A percentile compares a stretch with the other conserved stretches of the same genome.
Conservation (phyloP, 2,888 invertebrate species). For the Ichneumoninae sp. region DNA sequence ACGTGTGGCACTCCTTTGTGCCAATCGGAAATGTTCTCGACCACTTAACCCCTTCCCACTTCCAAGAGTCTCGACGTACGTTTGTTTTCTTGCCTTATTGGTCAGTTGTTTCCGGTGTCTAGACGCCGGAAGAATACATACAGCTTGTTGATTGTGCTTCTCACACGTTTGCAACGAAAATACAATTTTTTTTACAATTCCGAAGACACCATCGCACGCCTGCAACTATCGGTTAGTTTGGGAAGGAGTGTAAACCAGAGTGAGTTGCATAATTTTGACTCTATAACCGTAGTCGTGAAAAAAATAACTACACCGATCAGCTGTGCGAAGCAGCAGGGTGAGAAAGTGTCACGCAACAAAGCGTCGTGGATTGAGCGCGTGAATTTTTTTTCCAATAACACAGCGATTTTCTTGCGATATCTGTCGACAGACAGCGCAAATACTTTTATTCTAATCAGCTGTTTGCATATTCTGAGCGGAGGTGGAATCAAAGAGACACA, state of each 20-base stretch:
- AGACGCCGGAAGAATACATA: conserved; percentile 25
- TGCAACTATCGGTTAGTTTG: background rate
- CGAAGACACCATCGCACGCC: background rate
- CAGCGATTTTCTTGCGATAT: background rate
- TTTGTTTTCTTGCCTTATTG: conserved; percentile 24
- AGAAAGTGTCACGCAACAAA: background rate
- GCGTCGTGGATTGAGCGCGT: background rate
- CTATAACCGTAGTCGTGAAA: background rate
- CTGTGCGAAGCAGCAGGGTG: conserved; percentile 2
- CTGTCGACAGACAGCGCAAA: background rate
- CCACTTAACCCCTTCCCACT: background rate
- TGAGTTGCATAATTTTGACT: background rate
- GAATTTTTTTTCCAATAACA: background rate
- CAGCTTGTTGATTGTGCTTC: background rate
- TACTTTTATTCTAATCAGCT: background rate
- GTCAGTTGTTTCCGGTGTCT: conserved; percentile 44
- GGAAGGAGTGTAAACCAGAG: background rate
- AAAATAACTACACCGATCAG: conserved; percentile 21
- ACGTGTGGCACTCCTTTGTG: conserved; percentile 24
- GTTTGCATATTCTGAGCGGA: background rate
- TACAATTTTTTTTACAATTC: too few relatives aligned
- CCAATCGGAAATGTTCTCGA: conserved; percentile 28
- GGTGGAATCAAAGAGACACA: background rate
- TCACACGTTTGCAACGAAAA: background rate
- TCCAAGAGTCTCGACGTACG: background rate